Base-by-base conservation (phyloP, 2,113 vertebrate genomes). In the Cyprinodon brontotheroides region DNA sequence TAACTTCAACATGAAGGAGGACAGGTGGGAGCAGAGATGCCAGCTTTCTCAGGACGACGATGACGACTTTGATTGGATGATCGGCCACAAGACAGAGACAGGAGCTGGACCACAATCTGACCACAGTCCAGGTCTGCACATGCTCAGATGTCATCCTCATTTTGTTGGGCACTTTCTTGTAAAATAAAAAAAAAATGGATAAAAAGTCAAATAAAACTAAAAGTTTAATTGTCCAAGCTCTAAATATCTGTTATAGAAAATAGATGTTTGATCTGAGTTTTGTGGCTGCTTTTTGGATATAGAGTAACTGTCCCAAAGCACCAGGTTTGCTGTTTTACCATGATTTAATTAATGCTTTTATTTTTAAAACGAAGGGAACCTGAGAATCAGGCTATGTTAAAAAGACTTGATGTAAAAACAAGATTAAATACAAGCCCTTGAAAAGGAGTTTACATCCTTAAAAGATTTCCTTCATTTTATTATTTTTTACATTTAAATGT, bases 11-110 rank as follows among this genome's bases (percentile, higher is more conserved):
- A 84, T 86, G 80, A 69, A 82, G 48, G 88, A 82, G 4, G 84
- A 84, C 64, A 82, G 77, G 60, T 96, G 95, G 95, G 93, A 94
- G 3, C 61, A 74, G 13, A 72, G 0, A 10, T 98, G 96, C 78
- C 84, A 91, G 65, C 93, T 98, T 64, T 86, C 64, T 39, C 96
- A 97, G 86, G 94, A 95, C 29, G 0, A 61, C 17, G 65, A 84
- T 0, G 94, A 95, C 76, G 92, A 96, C 77, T 95, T 97, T 86
- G 94, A 96, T n/a, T 98, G 96, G 96, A 88, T 61, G 70, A 87
- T 95, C 15, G 89, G 91, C 75, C 92, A 60, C 5, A 72, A 1
- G 41, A 79, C 77, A 68, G 74, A 82, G 77, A 84, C 38, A 0
- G 82, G 87, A 73, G 74, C 36, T 0, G 91, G 86, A 71, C 92